phyloP scores from a whole-genome alignment of 2,113 vertebrate genomes.

The Balaeniceps rex region DNA sequence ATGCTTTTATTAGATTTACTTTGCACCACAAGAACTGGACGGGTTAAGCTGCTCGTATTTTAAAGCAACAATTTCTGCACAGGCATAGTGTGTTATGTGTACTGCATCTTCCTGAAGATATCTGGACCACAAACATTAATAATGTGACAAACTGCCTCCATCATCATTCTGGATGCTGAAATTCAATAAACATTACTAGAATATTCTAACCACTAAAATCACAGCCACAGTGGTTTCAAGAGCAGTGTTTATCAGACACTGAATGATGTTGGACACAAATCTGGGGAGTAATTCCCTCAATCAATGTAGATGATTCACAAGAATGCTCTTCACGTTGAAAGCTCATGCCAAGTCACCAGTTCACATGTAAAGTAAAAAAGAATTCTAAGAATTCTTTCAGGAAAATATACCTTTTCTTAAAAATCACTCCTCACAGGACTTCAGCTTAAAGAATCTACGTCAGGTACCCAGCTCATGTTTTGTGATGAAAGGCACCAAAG shows the following conservation, averaged over 20 bases:
- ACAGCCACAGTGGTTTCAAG: background rate
- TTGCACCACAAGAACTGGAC: background rate
- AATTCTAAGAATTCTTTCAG: background rate
- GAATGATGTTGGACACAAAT: background rate
- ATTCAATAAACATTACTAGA: conserved; percentile 42
- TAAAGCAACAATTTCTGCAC: background rate
- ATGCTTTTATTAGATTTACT: conserved; percentile 44
- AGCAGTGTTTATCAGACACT: background rate
- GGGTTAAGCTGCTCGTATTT: conserved; percentile 33
- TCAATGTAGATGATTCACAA: background rate
- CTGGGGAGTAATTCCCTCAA: background rate
- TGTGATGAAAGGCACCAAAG: background rate
- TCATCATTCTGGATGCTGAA: background rate
- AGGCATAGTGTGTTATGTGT: background rate
- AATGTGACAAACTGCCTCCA: background rate
- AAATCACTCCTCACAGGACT: background rate
- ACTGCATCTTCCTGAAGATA: background rate
- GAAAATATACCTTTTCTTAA: background rate
- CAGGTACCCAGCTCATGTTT: background rate
- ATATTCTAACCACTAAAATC: conserved; percentile 26
- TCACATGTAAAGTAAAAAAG: background rate
- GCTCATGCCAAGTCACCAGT: background rate
- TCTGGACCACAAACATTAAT: background rate
- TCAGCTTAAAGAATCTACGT: background rate
- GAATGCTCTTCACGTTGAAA: background rate